Base-by-base conservation (phyloP, 2,888 invertebrate genomes). In the Coelopa pilipes region DNA sequence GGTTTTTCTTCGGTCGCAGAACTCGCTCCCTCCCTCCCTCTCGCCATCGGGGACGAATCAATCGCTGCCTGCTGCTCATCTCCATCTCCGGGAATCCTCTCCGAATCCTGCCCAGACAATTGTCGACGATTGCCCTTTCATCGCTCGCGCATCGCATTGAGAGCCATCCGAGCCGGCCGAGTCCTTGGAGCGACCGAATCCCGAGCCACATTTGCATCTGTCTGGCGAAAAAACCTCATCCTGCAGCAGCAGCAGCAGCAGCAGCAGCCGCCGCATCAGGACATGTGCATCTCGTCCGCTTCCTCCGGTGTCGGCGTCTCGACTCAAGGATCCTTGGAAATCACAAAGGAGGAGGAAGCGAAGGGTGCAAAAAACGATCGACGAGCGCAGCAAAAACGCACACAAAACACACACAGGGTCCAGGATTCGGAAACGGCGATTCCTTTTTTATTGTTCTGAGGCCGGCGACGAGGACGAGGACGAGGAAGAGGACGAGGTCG, bases 141-240 rank as follows among this genome's bases (percentile, higher is more conserved):
- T 34, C 34, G 2, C 34, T 34, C 4, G 34, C 7, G 2, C 34
- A 2, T 4, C 4, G 34, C 34, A 34, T 34, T 7, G 4, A 57
- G 57, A 13, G 21, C 19, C 15, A n/a, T 12, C 21, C 13, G 59
- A 59, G 24, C 10, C 17, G 19, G 13, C 46, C n/a, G 45, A n/a
- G 46, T 65, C 47, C 65, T 46, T 59, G 59, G 21, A 13, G 5
- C 60, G 21, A 13, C 4, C 60, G 21, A 66, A 10, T 17, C 45
- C 24, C 34, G 17, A 45, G 57, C 11, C 57, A 34, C 21, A 57
- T 69, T 69, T 69, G 68, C 68, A 55, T 69, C 57, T 69, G 68
- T 57, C n/a, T 2, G 4, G 34, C 34, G 34, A 34, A 34, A 34
- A 34, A 34, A 34, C 34, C 34, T 2, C 34, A 34, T 69, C 68